These are phyloP conservation scores for Apotomis capreana DNA, from an alignment of 2,888 invertebrate genomes.

Conservation along the genomic window DNA sequence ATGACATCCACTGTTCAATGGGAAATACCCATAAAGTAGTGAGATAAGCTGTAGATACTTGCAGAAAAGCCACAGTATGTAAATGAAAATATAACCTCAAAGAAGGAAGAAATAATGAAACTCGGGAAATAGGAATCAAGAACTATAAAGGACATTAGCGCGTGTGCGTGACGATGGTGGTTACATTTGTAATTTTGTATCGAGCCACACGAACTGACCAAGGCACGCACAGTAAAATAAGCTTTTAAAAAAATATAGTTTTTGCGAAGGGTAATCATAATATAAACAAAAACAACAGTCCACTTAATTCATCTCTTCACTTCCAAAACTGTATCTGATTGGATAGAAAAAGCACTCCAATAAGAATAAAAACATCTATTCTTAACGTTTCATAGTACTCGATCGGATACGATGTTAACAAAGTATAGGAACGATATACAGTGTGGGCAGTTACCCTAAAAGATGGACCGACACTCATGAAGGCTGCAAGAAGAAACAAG, in stretches of 20 bases:
- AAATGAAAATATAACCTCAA: neutral
- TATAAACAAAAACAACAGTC: neutral
- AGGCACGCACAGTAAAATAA: slow-evolving; percentile 4
- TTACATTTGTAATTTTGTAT: slow-evolving; percentile 26
- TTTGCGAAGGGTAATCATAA: neutral
- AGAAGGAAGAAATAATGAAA: slow-evolving; percentile 1
- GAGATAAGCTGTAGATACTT: neutral
- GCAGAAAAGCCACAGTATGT: neutral
- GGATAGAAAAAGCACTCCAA: too few relatives aligned
- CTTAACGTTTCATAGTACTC: too few relatives aligned
- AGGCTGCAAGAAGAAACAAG: too few relatives aligned
- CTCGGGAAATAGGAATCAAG: slow-evolving; percentile 9
- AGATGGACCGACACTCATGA: too few relatives aligned
- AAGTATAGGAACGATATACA: too few relatives aligned
- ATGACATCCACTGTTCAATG: neutral
- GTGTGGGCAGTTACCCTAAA: too few relatives aligned
- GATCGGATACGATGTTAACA: too few relatives aligned
- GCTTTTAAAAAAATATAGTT: neutral
- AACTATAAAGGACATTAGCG: neutral
- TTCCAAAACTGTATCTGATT: too few relatives aligned
- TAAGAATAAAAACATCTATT: too few relatives aligned
- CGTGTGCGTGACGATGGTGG: slow-evolving; percentile 23
- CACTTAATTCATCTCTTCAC: too few relatives aligned
- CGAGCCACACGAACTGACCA: slow-evolving; percentile 17
- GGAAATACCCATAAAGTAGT: slow-evolving; percentile 5